These are phyloP conservation scores for Charanyca ferruginea DNA, from an alignment of 2,888 invertebrate species.

Conservation along the genomic window DNA sequence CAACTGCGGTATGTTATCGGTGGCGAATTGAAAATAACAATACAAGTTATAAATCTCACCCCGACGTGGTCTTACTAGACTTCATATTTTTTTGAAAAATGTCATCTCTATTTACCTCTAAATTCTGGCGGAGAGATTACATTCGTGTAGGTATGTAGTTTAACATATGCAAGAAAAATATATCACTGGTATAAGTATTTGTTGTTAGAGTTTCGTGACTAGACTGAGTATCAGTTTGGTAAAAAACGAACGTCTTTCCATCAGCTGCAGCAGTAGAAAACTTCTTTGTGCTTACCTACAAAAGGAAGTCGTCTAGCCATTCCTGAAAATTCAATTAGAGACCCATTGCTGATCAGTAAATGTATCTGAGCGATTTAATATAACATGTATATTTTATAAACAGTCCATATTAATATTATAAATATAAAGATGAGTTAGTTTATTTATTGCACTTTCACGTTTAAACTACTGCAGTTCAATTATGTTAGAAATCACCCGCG, in stretches of 20 bases:
- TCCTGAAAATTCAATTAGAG: not conserved
- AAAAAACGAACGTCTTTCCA: too few species aligned
- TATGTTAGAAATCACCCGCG: too few species aligned
- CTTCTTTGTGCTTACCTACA: not conserved
- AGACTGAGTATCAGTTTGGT: not conserved
- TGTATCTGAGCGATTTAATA: not conserved
- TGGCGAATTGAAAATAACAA: slow-evolving; percentile 10
- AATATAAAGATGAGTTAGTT: too few species aligned
- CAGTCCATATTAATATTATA: not conserved
- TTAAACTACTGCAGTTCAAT: too few species aligned
- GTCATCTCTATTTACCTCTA: not conserved
- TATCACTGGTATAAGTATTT: too few species aligned
- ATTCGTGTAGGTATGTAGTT: too few species aligned
- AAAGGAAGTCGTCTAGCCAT: not conserved
- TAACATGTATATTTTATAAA: not conserved
- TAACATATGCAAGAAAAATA: too few species aligned
- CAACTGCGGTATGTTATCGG: not conserved
- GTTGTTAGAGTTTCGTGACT: too few species aligned
- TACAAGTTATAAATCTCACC: not conserved
- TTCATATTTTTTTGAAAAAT: not conserved
- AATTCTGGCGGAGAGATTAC: not conserved
- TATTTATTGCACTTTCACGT: too few species aligned
- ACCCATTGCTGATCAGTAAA: not conserved
- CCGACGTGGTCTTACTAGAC: not conserved
- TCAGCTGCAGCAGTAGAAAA: not conserved